Percentiles rank a stretch among this genome's conserved stretches.
These are phyloP conservation scores for Rhodeus uyekii DNA, from an alignment of 2,797 vertebrate genomes.

Conservation along the genomic window DNA sequence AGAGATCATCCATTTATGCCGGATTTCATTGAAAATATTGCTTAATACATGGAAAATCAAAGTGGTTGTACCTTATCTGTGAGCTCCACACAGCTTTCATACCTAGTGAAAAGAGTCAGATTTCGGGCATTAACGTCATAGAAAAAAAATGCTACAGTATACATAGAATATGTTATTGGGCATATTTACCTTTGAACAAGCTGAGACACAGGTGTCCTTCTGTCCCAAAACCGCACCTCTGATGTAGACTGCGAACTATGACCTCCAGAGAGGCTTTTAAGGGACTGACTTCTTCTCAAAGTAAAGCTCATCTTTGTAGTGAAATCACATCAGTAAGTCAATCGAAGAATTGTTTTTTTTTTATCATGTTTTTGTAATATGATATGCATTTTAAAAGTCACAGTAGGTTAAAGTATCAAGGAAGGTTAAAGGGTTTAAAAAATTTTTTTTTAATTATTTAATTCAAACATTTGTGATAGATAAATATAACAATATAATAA, in stretches of 20 bases:
- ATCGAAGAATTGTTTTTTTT: not conserved
- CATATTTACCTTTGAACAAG: conserved; percentile 74
- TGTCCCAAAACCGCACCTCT: conserved; percentile 54
- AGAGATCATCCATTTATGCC: not conserved
- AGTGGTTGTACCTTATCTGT: conserved; percentile 63
- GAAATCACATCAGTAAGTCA: not conserved
- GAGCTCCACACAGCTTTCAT: conserved; percentile 72
- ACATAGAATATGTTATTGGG: not conserved
- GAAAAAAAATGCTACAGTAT: not conserved
- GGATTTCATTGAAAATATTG: not conserved
- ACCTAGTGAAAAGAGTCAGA: conserved; percentile 61
- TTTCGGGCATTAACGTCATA: not conserved
- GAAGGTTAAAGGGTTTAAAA: not conserved
- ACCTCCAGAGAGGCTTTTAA: conserved; percentile 66
- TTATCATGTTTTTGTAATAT: not conserved
- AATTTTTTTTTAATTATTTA: not conserved
- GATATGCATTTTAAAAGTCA: not conserved
- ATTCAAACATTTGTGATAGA: not conserved
- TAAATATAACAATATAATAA: not conserved
- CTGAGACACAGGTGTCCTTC: conserved; percentile 74
- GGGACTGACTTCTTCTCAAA: conserved; percentile 73
- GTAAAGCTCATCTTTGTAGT: conserved; percentile 61
- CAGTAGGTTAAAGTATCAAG: not conserved
- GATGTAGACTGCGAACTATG: conserved; percentile 62
- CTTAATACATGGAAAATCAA: not conserved